Evolutionary conservation across 2,797 vertebrate species (phyloP).

Genomic region (Sebastolobus alascanus): DNA sequence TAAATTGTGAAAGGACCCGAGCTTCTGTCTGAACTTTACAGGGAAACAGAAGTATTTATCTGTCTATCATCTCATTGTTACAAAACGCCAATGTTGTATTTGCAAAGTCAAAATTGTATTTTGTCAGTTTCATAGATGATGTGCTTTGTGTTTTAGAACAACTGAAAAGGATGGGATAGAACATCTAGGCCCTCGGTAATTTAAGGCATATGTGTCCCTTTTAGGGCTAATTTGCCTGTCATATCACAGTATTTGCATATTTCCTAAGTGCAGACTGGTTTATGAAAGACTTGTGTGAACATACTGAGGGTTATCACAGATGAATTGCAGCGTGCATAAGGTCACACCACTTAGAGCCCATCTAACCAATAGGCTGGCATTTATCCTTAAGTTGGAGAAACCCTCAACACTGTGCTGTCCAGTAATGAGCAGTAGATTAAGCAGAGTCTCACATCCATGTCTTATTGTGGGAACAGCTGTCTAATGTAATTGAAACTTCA

Average conservation of each 20-base stretch:
- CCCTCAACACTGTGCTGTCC: conserved; percentile 8
- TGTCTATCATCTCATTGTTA: background rate
- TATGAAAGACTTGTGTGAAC: conserved; percentile 7
- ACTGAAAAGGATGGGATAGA: background rate
- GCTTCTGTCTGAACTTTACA: conserved; percentile 36
- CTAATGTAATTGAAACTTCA: conserved; percentile 26
- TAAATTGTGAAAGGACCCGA: conserved; percentile 41
- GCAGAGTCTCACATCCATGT: conserved; percentile 9
- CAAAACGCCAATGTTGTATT: conserved; percentile 7
- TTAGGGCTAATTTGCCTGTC: conserved; percentile 1
- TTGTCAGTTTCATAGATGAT: background rate
- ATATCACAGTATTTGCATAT: conserved; percentile 7
- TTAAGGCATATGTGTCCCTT: background rate
- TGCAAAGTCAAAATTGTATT: background rate
- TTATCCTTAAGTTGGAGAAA: conserved; percentile 10
- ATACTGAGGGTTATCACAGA: conserved; percentile 4
- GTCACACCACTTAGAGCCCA: conserved; percentile 18
- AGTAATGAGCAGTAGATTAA: conserved; percentile 33
- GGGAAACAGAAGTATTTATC: conserved; percentile 15
- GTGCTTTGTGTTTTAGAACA: conserved; percentile 7
- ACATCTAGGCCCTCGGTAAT: background rate
- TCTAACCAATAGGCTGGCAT: conserved; percentile 2
- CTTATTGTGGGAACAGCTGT: conserved; percentile 1
- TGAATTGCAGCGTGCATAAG: conserved; percentile 27
- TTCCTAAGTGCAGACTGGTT: conserved; percentile 14